Evolutionary conservation across 2,888 invertebrate species (phyloP).

Genomic region (Zygaena filipendulae): DNA sequence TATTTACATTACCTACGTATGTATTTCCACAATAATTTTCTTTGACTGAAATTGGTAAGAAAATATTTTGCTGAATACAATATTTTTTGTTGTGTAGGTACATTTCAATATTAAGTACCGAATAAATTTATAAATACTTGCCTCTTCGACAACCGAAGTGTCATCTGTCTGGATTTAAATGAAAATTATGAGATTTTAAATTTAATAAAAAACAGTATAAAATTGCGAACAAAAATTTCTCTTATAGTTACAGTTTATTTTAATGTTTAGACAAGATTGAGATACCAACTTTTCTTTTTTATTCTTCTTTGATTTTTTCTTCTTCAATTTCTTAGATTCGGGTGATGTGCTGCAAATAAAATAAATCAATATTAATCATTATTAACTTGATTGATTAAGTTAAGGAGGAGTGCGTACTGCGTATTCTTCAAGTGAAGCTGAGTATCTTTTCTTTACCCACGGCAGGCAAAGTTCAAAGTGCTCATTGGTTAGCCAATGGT

Average conservation of each 20-base stretch:
- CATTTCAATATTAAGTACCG: constrained; percentile 4
- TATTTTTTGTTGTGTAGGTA: constrained; percentile 8
- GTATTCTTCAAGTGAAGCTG: too few species aligned
- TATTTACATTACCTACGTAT: constrained; percentile 46
- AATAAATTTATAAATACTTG: constrained; percentile 35
- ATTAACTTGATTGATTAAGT: too few species aligned
- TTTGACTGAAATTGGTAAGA: constrained; percentile 51
- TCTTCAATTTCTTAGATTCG: constrained; percentile 79
- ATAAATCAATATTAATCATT: too few species aligned
- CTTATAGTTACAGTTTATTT: too few species aligned
- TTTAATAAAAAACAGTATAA: constrained; percentile 20
- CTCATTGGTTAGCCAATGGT: too few species aligned
- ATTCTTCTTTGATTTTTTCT: constrained; percentile 82
- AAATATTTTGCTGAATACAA: constrained; percentile 12
- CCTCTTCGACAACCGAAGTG: constrained; percentile 49
- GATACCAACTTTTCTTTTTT: constrained; percentile 77
- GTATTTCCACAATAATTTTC: constrained; percentile 51
- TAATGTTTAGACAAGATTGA: too few species aligned
- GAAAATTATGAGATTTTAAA: constrained; percentile 31
- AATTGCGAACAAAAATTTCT: too few species aligned
- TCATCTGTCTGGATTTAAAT: constrained; percentile 55
- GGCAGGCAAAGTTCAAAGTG: too few species aligned
- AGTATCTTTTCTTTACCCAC: too few species aligned
- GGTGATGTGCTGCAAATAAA: constrained; percentile 72
- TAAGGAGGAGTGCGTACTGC: too few species aligned